Conservation (phyloP, 2,888 invertebrate species). For the Agonum fuliginosum region DNA sequence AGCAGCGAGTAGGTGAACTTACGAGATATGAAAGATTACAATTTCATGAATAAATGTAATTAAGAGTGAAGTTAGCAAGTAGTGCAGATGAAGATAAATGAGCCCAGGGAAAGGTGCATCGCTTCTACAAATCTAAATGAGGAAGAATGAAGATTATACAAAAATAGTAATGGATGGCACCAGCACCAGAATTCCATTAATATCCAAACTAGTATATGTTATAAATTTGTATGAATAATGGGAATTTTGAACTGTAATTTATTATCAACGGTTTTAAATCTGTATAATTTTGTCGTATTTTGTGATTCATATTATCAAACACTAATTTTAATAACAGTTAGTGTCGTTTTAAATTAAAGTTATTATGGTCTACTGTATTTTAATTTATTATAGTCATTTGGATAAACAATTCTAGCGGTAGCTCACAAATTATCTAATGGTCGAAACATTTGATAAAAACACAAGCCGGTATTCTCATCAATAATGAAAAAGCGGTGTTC, state of each 20-base stretch:
- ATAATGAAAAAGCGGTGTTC: too few relatives aligned
- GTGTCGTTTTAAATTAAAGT: constrained; percentile 28
- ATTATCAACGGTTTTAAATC: constrained; percentile 18
- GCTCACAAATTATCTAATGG: background rate
- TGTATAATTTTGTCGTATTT: constrained; percentile 33
- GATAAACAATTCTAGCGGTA: constrained; percentile 5
- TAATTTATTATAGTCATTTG: background rate
- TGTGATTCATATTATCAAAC: constrained; percentile 12
- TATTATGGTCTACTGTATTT: constrained; percentile 22
- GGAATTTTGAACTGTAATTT: constrained; percentile 20
- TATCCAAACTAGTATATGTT: constrained; percentile 30
- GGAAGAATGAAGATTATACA: constrained; percentile 29
- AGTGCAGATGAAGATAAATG: constrained; percentile 50
- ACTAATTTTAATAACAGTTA: constrained; percentile 33
- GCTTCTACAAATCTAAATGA: constrained; percentile 38
- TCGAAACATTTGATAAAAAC: background rate
- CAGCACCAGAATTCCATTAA: constrained; percentile 40
- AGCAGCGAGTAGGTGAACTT: constrained; percentile 1
- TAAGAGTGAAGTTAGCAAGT: constrained; percentile 50
- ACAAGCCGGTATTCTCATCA: too few relatives aligned
- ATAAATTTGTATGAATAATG: constrained; percentile 35
- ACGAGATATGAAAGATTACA: constrained; percentile 37
- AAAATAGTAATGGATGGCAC: constrained; percentile 46
- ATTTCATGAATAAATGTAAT: constrained; percentile 49
- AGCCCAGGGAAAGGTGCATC: constrained; percentile 38